phyloP scores from a whole-genome alignment of 1,140 invertebrate species.

The Lysiphlebus fabarum region DNA sequence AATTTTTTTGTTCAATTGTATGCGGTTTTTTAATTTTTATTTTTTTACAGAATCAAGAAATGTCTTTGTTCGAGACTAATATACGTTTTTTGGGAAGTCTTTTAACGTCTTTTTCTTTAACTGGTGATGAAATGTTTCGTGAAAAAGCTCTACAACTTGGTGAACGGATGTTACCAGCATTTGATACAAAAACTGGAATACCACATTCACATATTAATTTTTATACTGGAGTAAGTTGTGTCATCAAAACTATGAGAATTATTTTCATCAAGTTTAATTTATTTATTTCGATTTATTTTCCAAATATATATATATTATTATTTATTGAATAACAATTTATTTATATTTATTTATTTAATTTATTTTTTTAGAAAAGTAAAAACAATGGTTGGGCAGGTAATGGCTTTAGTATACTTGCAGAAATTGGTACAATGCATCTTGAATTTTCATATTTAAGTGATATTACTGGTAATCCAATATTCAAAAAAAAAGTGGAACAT shows the following conservation, averaged over 20 bases:
- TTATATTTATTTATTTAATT: background rate
- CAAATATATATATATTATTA: no score
- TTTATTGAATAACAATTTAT: no score
- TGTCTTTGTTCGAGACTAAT: constrained; percentile 98
- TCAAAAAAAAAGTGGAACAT: constrained; percentile 79
- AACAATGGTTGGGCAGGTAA: constrained; percentile 98
- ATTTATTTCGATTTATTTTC: no score
- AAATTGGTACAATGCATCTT: constrained; percentile 94
- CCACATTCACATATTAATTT: constrained; percentile 92
- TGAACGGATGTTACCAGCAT: constrained; percentile 91
- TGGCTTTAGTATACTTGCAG: constrained; percentile 93
- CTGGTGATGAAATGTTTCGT: constrained; percentile 90
- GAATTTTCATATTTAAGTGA: constrained; percentile 96
- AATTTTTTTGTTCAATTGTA: no score
- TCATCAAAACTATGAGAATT: no score
- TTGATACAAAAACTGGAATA: constrained; percentile 95
- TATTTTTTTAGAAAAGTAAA: constrained; percentile 70
- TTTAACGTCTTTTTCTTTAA: constrained; percentile 87
- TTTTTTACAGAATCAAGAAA: constrained; percentile 72
- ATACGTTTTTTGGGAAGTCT: constrained; percentile 97
- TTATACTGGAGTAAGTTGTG: constrained; percentile 76
- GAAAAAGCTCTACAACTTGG: constrained; percentile 92
- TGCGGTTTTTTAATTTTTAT: constrained; percentile 23
- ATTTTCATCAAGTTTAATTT: no score
- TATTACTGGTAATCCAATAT: constrained; percentile 88